A percentile compares a stretch with the other conserved stretches of the same genome.
These are phyloP conservation scores for Andrena fulva DNA, from an alignment of 2,888 invertebrate genomes.

Conservation along the genomic window DNA sequence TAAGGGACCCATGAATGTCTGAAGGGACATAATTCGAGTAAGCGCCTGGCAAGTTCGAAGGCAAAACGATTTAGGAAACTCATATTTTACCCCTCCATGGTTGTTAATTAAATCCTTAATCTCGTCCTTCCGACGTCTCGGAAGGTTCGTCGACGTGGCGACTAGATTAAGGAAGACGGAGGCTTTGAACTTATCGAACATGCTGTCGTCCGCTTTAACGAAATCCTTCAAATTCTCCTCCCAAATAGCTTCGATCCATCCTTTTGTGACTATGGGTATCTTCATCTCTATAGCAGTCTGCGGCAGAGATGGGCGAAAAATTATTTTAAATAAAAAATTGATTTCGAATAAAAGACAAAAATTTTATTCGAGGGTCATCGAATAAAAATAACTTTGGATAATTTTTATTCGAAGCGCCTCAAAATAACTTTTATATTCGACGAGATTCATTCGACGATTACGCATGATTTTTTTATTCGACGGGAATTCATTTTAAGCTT, in stretches of 20 bases:
- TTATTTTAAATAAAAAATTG: no score
- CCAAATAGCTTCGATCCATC: slow-evolving; percentile 95
- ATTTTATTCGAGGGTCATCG: no score
- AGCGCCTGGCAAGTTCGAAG: slow-evolving; percentile 14
- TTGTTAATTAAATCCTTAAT: slow-evolving; percentile 89
- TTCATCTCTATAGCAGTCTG: slow-evolving; percentile 90
- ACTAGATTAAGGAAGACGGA: slow-evolving; percentile 92
- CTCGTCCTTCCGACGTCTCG: slow-evolving; percentile 87
- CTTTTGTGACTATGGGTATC: slow-evolving; percentile 89
- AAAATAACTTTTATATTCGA: no score
- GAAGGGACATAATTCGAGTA: slow-evolving; percentile 62
- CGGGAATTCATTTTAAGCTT: no score
- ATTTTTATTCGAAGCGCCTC: no score
- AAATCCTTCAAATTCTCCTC: slow-evolving; percentile 88
- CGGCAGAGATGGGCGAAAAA: no score
- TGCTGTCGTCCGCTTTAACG: slow-evolving; percentile 87
- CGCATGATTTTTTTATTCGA: no score
- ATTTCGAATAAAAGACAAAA: no score
- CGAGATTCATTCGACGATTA: no score
- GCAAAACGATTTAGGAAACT: slow-evolving; percentile 18
- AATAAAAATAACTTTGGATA: no score
- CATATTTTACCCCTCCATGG: slow-evolving; percentile 88
- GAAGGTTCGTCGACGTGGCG: slow-evolving; percentile 92
- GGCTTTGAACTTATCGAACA: slow-evolving; percentile 88
- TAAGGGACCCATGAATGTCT: slow-evolving; percentile 86